Conservation (phyloP, 2,113 vertebrate genomes). For the Cephalophus harveyi region DNA sequence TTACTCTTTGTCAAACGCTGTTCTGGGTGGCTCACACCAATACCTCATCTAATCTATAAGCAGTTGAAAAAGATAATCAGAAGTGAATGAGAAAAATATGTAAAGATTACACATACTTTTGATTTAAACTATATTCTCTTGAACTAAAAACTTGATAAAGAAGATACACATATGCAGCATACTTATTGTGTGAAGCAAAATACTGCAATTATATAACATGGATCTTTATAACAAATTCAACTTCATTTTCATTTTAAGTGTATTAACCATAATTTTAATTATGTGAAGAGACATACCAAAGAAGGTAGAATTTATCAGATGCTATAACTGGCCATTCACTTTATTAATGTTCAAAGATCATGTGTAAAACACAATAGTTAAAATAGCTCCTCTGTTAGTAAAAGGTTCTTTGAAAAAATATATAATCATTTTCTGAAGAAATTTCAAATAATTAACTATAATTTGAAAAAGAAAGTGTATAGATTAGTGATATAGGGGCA, state of each 20-base stretch:
- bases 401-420: slow-evolving; percentile 8
- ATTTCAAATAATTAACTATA: background rate
- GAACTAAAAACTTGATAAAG: background rate
- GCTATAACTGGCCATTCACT: background rate
- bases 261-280: background rate
- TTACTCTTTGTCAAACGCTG: background rate
- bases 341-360: background rate
- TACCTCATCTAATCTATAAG: background rate
- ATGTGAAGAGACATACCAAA: background rate
- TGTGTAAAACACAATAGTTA: background rate
- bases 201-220: background rate
- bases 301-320: background rate
- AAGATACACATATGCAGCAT: background rate
- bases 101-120: background rate
- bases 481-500: background rate
- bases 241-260: background rate
- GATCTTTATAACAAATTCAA: background rate
- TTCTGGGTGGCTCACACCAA: background rate
- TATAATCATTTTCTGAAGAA: background rate
- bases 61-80: background rate
- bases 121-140: background rate
- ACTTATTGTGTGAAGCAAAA: background rate
- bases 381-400: background rate
- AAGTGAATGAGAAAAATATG: background rate
- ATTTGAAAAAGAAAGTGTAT: background rate